Base-by-base conservation (phyloP, 1,140 invertebrate species). In the Zaprionus vittiger region DNA sequence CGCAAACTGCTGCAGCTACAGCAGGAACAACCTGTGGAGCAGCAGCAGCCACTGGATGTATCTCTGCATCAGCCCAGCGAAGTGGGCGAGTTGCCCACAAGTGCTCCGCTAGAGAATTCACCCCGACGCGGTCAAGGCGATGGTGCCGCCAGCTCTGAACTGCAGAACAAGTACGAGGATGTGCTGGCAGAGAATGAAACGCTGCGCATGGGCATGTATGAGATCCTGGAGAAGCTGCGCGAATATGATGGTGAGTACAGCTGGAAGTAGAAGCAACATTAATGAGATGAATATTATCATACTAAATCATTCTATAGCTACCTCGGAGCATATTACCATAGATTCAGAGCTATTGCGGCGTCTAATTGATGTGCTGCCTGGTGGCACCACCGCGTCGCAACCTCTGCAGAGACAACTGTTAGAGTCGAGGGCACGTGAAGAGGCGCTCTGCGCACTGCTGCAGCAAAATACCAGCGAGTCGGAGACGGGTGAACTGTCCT, bases 191-290 rank as follows among this genome's bases (percentile, higher is more conserved):
- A 95, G 83, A 95, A 95, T 80, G 94, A 95, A 73, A 94, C 94
- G 1, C 85, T 95, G 3, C 93, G 95, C 31, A 94, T 93, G 64
- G 95, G 95, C 49, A 94, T 95, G 93, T 94, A 95, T 76, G 95
- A 95, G 81, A 95, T 95, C 54, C 80, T 95, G 66, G 95, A 95
- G 66, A 94, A 95, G 83, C 92, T 95, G 67, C 92, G 93, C n/a
- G 93, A 94, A 77, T 94, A 95, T 90, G 94, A 95, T 92, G 94
- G 95, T 95, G 80, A 67, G 78, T 76, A 11, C 4, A 24, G 1
- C 15, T 44, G 4, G 0, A 34, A 9, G 7, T 7, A 17, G 15
- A 15, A 37, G 28, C 9, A 1, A 3, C 34, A 44, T n/a, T 38
- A 56, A 2, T 34, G 34, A 1, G 17, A 0, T 1, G 11, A 52